Evolutionary conservation across 2,888 invertebrate genomes (phyloP).

Genomic region (Apotomis turbidana): DNA sequence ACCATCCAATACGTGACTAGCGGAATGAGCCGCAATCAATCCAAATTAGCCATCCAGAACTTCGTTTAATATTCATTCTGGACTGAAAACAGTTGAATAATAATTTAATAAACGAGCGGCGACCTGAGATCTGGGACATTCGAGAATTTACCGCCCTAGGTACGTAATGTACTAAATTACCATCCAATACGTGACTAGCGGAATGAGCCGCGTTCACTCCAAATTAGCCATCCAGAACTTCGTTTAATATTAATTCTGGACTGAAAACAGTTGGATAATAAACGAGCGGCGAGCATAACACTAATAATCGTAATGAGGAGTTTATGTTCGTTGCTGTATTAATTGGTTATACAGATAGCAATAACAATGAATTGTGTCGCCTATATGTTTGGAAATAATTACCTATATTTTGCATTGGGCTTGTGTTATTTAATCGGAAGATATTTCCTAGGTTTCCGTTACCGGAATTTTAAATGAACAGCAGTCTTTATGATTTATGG

Average conservation of each 20-base stretch:
- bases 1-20: background rate
- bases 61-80: slow-evolving; percentile 25
- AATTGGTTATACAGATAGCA: background rate
- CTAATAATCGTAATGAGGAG: slow-evolving; percentile 11
- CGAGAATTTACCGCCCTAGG: too few relatives aligned
- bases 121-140: too few relatives aligned
- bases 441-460: too few relatives aligned
- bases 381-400: too few relatives aligned
- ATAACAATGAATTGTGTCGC: background rate
- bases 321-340: background rate
- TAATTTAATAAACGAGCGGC: slow-evolving; percentile 8
- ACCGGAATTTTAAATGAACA: too few relatives aligned
- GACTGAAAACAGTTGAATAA: slow-evolving; percentile 11
- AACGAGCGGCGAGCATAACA: slow-evolving; percentile 9
- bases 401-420: too few relatives aligned
- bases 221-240: slow-evolving; percentile 14
- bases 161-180: background rate
- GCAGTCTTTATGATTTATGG: too few relatives aligned
- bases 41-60: slow-evolving; percentile 10
- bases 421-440: too few relatives aligned
- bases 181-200: background rate
- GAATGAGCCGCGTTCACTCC: background rate
- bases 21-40: background rate
- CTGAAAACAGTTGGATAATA: slow-evolving; percentile 14
- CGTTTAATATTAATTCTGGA: slow-evolving; percentile 24